Percentiles rank a stretch among this genome's conserved stretches.
Evolutionary conservation across 2,888 invertebrate genomes (phyloP).

Genomic region (Mythimna loreyi): DNA sequence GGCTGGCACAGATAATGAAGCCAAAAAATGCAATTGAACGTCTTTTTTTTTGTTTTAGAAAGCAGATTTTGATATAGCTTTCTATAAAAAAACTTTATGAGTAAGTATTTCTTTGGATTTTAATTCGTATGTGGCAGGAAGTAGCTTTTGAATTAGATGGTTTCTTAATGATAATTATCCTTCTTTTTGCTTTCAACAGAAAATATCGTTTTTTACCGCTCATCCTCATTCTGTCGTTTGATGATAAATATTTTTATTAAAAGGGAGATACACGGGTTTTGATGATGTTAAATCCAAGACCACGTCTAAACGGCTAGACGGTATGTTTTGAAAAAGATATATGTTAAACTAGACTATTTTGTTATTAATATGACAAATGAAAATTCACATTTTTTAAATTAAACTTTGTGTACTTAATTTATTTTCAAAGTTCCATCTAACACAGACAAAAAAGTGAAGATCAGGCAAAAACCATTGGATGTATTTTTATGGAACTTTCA

Average conservation of each 20-base stretch:
- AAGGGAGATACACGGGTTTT: too few species aligned
- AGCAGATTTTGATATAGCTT: conserved; percentile 19
- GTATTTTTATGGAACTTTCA: too few species aligned
- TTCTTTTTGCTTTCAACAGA: conserved; percentile 1
- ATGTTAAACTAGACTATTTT: too few species aligned
- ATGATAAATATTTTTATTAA: conserved; percentile 16
- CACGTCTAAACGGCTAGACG: too few species aligned
- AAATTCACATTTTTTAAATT: too few species aligned
- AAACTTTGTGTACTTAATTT: too few species aligned
- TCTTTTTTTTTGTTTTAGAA: conserved; percentile 42
- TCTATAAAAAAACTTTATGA: not conserved
- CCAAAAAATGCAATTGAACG: conserved; percentile 11
- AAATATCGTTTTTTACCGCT: not conserved
- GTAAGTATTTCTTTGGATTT: not conserved
- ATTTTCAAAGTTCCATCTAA: too few species aligned
- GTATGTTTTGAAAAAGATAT: too few species aligned
- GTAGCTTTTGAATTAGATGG: not conserved
- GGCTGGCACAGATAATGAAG: conserved; percentile 3
- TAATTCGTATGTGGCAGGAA: conserved; percentile 2
- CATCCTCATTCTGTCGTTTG: conserved; percentile 9
- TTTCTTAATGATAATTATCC: not conserved
- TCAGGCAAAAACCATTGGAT: too few species aligned
- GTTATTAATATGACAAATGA: too few species aligned
- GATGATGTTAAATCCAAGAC: too few species aligned
- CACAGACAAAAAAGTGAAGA: too few species aligned